phyloP scores from a whole-genome alignment of 1,140 invertebrate species.

The Penaeus indicus region DNA sequence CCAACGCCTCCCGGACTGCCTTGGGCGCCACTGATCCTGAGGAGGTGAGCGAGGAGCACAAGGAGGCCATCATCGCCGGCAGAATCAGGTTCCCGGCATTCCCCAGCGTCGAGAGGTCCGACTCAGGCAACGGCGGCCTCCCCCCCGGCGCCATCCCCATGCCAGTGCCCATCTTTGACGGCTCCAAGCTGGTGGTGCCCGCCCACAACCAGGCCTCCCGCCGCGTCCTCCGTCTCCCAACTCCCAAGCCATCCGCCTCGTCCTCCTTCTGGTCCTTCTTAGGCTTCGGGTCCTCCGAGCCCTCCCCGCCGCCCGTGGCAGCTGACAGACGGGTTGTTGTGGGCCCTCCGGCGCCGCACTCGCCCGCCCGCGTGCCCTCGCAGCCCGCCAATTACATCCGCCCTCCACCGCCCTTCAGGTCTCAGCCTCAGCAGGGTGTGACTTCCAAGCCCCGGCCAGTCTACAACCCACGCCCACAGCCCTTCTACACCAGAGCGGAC shows the following conservation, averaged over 20 bases:
- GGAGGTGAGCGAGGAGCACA: slow-evolving; percentile 41
- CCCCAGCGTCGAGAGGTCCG: not conserved
- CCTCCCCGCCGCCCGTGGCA: not conserved
- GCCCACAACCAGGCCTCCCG: not conserved
- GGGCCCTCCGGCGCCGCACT: not conserved
- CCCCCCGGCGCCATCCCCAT: slow-evolving; percentile 41
- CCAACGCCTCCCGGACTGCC: not conserved
- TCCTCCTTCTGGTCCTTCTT: slow-evolving; percentile 39
- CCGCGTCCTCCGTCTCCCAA: slow-evolving; percentile 12
- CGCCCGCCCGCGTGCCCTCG: not conserved
- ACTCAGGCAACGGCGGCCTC: not conserved
- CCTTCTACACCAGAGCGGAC: not conserved
- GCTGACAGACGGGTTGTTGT: not conserved
- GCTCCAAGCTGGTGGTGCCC: not conserved
- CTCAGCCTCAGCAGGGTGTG: no score
- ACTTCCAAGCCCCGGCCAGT: no score
- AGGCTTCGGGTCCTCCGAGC: slow-evolving; percentile 20
- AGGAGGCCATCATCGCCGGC: slow-evolving; percentile 50
- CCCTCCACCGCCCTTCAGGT: no score
- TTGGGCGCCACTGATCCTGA: not conserved
- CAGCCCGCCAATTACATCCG: not conserved
- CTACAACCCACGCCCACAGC: no score
- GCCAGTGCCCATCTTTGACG: slow-evolving; percentile 28
- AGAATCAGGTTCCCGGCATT: slow-evolving; percentile 45
- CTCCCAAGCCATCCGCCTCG: not conserved